These are phyloP conservation scores for Spermophilus dauricus DNA, from an alignment of 2,113 vertebrate species.

Conservation along the genomic window DNA sequence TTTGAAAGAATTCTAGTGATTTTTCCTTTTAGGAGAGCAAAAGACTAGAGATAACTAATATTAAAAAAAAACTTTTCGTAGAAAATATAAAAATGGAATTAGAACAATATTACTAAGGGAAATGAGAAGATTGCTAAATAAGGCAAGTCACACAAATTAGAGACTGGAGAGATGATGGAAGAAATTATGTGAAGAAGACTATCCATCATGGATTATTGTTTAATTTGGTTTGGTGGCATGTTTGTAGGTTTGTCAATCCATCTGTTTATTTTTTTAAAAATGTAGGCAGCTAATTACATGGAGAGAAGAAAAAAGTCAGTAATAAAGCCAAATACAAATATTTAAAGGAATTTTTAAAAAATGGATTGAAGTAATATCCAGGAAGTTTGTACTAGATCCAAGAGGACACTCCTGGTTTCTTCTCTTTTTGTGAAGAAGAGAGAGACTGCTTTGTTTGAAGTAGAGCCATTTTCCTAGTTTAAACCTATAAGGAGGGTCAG, in stretches of 20 bases:
- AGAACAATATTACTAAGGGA: not conserved
- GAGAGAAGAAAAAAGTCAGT: not conserved
- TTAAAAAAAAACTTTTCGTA: not conserved
- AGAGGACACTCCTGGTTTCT: not conserved
- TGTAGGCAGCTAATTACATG: not conserved
- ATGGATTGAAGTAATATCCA: not conserved
- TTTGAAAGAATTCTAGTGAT: not conserved
- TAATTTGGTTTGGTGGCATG: not conserved
- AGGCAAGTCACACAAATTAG: not conserved
- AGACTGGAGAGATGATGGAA: constrained; percentile 5
- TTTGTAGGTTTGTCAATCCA: not conserved
- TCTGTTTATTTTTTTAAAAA: not conserved
- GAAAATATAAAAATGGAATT: not conserved
- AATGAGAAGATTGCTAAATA: not conserved
- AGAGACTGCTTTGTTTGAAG: not conserved
- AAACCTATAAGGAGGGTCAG: constrained; percentile 50
- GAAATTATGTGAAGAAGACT: not conserved
- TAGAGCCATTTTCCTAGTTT: constrained; percentile 38
- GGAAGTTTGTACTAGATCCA: not conserved
- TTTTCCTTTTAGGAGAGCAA: not conserved
- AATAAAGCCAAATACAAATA: not conserved
- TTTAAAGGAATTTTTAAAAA: not conserved
- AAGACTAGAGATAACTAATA: not conserved
- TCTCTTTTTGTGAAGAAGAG: not conserved
- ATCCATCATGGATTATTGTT: not conserved